Evolutionary conservation across 2,113 vertebrate species (phyloP).

Genomic region (Caracal caracal): DNA sequence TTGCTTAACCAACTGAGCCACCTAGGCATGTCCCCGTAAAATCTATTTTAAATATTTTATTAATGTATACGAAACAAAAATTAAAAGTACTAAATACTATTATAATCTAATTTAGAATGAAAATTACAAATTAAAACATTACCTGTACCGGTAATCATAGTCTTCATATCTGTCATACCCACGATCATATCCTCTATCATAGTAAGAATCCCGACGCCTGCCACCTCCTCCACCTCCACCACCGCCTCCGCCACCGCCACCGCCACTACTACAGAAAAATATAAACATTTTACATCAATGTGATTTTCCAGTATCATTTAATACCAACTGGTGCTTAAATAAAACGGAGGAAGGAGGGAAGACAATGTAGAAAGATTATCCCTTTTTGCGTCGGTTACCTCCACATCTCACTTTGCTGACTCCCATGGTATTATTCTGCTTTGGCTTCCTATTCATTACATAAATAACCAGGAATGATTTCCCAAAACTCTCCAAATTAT

Average conservation of each 20-base stretch:
- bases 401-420: not conserved
- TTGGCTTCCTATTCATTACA: not conserved
- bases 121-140: slow-evolving; percentile 49
- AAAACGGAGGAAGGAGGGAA: not conserved
- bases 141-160: slow-evolving; percentile 95
- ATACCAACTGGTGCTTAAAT: not conserved
- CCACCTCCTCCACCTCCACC: slow-evolving; percentile 86
- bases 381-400: not conserved
- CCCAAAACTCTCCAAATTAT: not conserved
- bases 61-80: not conserved
- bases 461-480: not conserved
- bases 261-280: slow-evolving; percentile 82
- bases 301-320: slow-evolving; percentile 42
- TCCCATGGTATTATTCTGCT: not conserved
- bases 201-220: slow-evolving; percentile 91
- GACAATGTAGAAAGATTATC: not conserved
- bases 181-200: slow-evolving; percentile 92
- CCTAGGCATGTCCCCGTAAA: not conserved
- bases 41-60: not conserved
- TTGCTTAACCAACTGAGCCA: too few relatives aligned
- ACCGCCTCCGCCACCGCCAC: slow-evolving; percentile 76
- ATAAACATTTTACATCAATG: slow-evolving; percentile 18
- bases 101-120: not conserved
- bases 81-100: not conserved
- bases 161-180: slow-evolving; percentile 95